A percentile compares a stretch with the other conserved stretches of the same genome.
These are phyloP conservation scores for Branchinecta lynchi DNA, from an alignment of 1,140 invertebrate species.

Conservation along the genomic window DNA sequence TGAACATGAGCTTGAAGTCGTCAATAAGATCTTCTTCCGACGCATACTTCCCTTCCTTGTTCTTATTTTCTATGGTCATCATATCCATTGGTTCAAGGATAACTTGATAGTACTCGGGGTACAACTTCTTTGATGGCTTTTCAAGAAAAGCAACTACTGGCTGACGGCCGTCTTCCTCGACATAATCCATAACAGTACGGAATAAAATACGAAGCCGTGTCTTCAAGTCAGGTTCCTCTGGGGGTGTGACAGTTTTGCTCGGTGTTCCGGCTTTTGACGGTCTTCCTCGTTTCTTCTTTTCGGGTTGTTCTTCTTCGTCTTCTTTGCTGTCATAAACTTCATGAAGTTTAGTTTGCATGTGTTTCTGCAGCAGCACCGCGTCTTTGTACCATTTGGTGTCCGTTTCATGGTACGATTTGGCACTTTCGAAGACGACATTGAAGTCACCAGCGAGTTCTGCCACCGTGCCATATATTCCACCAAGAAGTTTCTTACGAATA, in stretches of 20 bases:
- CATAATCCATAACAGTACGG: slow-evolving; percentile 36
- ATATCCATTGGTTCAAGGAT: slow-evolving; percentile 90
- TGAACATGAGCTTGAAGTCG: slow-evolving; percentile 77
- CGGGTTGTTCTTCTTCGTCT: slow-evolving; percentile 26
- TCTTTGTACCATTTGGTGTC: slow-evolving; percentile 74
- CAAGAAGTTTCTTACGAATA: slow-evolving; percentile 32
- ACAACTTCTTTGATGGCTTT: slow-evolving; percentile 85
- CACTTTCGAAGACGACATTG: slow-evolving; percentile 97
- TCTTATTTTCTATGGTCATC: slow-evolving; percentile 80
- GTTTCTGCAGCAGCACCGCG: slow-evolving; percentile 59
- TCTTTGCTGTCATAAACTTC: slow-evolving; percentile 62
- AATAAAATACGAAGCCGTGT: slow-evolving; percentile 29
- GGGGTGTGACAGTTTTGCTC: slow-evolving; percentile 29
- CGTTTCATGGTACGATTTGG: slow-evolving; percentile 80
- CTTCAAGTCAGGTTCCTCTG: slow-evolving; percentile 25
- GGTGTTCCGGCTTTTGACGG: slow-evolving; percentile 27
- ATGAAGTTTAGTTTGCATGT: slow-evolving; percentile 69
- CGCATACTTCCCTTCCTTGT: slow-evolving; percentile 45
- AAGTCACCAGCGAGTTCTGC: slow-evolving; percentile 84
- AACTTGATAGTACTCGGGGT: slow-evolving; percentile 89
- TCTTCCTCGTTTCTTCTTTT: slow-evolving; percentile 26
- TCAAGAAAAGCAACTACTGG: slow-evolving; percentile 88
- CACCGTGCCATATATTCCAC: slow-evolving; percentile 65
- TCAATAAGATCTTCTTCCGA: slow-evolving; percentile 45
- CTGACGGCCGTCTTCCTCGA: slow-evolving; percentile 50